phyloP scores from a whole-genome alignment of 1,140 invertebrate species.

The Bombus turneri region DNA sequence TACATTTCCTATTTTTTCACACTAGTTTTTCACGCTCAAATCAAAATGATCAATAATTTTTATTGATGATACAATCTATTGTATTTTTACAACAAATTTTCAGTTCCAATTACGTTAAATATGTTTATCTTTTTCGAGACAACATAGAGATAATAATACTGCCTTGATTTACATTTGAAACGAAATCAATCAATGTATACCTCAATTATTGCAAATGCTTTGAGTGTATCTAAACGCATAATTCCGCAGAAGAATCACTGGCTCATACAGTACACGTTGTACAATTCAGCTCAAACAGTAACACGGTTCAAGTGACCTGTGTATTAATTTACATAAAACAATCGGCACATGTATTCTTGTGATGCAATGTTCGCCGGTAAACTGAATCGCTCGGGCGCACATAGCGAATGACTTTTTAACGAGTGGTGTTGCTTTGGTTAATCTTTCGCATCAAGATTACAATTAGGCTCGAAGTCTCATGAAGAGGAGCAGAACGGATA shows the following conservation, averaged over 20 bases:
- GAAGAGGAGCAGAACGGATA: neutral
- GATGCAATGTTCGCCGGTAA: neutral
- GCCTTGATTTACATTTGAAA: neutral
- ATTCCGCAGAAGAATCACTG: neutral
- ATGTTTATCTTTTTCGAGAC: neutral
- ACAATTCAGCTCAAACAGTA: slow-evolving; percentile 28
- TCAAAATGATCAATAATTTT: neutral
- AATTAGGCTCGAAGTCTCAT: neutral
- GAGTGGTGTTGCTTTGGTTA: neutral
- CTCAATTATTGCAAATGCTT: neutral
- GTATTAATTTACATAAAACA: slow-evolving; percentile 47
- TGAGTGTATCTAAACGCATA: slow-evolving; percentile 10
- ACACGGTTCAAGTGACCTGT: slow-evolving; percentile 18
- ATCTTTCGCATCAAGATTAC: neutral
- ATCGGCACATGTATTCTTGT: neutral
- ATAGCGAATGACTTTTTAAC: slow-evolving; percentile 2
- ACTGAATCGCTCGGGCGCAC: neutral
- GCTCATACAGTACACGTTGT: neutral
- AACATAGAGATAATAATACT: neutral
- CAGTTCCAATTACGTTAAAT: neutral
- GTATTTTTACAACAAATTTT: neutral
- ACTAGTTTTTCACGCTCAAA: neutral
- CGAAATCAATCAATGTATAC: neutral
- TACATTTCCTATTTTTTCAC: neutral
- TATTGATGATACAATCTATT: neutral